Evolutionary conservation across 2,113 vertebrate genomes (phyloP), one percentile per base, ranked within the genome.

Genomic region (Apteryx owenii): DNA sequence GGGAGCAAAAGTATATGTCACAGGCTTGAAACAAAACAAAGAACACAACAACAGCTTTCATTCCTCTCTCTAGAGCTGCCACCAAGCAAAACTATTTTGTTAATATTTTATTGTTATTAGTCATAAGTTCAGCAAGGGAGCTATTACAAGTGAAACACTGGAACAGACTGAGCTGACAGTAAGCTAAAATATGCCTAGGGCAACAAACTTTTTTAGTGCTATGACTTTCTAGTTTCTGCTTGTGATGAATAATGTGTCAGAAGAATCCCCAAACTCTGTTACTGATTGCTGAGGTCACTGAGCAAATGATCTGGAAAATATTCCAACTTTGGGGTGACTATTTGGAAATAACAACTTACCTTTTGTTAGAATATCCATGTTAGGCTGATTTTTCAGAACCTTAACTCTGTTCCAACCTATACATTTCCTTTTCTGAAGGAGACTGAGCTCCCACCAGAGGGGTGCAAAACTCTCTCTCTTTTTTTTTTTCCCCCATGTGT

Each of bases 51-150:
- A n/a, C 12, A n/a, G 72, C 56, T 87, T 94, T 95, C 31, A 42
- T 93, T 93, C 11, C 26, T 68, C 20, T 76, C 88, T 61, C 86
- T 79, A 64, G 88, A 79, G 81, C 51, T 3, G 0, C 25, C 66
- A 92, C 44, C 53, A 96, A 90, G 51, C 51, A 84, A 84, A 93
- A 89, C 15, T 85, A 68, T 92, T 94, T 71, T 92, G 85, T 93
- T 95, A 97, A 95, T 96, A 95, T 96, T 95, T 94, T 95, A 94
- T 90, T 94, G 80, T 93, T 93, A 84, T 92, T 97, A 95, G 81
- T 91, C 36, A 31, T 90, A 92, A 95, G 29, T 89, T 89, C 53
- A 87, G 36, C 81, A 48, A 95, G 86, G 81, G 88, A 95, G 26
- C 48, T 85, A 80, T 94, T 96, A 89, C 53, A 93, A 94, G 58